Evolutionary conservation across 2,113 vertebrate genomes (phyloP).

Genomic region (Xiphorhynchus elegans): DNA sequence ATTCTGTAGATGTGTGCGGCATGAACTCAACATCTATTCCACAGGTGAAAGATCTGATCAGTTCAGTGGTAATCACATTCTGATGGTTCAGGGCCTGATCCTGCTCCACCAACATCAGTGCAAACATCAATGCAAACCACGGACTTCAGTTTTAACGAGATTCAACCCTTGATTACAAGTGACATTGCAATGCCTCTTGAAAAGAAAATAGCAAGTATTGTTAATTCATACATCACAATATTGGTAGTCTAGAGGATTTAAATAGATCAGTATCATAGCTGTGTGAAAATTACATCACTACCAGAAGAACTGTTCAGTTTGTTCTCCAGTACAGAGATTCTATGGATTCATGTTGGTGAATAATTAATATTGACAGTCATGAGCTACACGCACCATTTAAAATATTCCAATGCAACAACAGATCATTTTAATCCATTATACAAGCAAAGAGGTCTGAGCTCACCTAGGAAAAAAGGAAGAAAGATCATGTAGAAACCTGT

Average conservation of each 20-base stretch:
- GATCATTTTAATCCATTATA: neutral
- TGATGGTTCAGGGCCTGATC: neutral
- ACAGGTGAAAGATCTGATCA: neutral
- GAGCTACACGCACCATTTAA: neutral
- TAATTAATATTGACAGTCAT: neutral
- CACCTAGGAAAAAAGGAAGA: neutral
- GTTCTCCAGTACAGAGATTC: neutral
- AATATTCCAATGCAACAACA: neutral
- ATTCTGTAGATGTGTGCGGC: neutral
- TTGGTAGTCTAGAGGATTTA: neutral
- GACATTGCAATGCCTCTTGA: accelerated
- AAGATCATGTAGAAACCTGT: neutral
- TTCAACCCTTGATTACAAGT: neutral
- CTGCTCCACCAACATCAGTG: neutral
- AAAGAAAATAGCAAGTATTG: neutral
- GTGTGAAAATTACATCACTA: neutral
- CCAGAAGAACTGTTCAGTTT: neutral
- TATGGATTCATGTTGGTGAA: neutral
- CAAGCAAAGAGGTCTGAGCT: neutral
- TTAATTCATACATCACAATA: neutral
- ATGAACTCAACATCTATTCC: neutral
- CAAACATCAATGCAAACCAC: neutral
- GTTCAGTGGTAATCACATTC: neutral
- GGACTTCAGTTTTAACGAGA: neutral
- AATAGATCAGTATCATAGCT: neutral